Evolutionary conservation across 2,888 invertebrate genomes (phyloP).

Genomic region (Lasioglossum morio): DNA sequence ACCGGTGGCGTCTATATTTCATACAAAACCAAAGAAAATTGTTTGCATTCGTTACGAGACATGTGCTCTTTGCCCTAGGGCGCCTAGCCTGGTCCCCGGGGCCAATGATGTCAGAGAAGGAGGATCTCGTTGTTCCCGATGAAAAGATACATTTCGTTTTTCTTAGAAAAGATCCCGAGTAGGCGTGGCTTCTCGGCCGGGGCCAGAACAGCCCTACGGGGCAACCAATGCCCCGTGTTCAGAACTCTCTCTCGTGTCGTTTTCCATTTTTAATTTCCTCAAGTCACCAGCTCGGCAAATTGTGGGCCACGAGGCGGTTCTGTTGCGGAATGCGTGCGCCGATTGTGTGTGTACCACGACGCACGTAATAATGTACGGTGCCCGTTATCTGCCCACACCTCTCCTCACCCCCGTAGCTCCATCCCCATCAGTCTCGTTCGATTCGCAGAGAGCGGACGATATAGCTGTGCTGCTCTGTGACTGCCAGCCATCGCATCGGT

Average conservation of each 20-base stretch:
- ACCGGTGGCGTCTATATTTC: not conserved
- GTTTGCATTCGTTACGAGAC: too few relatives aligned
- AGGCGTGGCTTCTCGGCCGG: not conserved
- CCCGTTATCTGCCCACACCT: conserved; percentile 60
- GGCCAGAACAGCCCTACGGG: not conserved
- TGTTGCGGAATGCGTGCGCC: conserved; percentile 35
- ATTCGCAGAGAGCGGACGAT: conserved; percentile 34
- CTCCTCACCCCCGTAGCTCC: not conserved
- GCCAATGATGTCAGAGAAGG: too few relatives aligned
- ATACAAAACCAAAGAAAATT: too few relatives aligned
- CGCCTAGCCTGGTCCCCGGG: too few relatives aligned
- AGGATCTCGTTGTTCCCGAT: too few relatives aligned
- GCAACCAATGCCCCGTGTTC: not conserved
- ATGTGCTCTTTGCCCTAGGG: too few relatives aligned
- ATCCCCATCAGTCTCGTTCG: conserved; percentile 27
- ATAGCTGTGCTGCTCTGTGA: conserved; percentile 34
- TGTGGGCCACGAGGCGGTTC: conserved; percentile 10
- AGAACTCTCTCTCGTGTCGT: not conserved
- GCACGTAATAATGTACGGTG: conserved; percentile 64
- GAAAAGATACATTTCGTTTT: too few relatives aligned
- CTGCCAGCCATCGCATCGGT: conserved; percentile 50
- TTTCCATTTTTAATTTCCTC: not conserved
- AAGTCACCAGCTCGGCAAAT: conserved; percentile 20
- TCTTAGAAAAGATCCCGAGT: not conserved
- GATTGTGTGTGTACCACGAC: conserved; percentile 48